A percentile compares a stretch with the other conserved stretches of the same genome.
Conservation (phyloP, 2,797 vertebrate genomes). For the Cheirogaleus major region DNA sequence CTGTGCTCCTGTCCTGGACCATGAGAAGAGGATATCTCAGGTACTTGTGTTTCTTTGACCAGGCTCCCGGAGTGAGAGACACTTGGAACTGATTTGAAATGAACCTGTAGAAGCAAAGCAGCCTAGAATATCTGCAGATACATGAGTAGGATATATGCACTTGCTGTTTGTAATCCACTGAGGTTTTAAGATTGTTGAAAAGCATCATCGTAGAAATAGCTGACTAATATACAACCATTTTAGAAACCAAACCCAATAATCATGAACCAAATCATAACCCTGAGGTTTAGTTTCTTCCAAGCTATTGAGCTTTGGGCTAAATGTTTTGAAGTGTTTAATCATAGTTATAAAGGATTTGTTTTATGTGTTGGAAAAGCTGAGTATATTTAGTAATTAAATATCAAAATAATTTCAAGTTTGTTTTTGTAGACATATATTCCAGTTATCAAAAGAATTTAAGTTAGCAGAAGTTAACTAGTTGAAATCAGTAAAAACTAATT, state of each 20-base stretch:
- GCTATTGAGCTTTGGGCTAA: neutral
- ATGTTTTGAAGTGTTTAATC: neutral
- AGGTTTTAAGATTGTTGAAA: neutral
- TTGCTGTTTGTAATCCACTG: neutral
- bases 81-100: neutral
- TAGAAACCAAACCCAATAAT: neutral
- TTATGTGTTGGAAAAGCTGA: neutral
- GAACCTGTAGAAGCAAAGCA: neutral
- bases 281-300: neutral
- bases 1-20: neutral
- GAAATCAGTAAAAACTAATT: neutral
- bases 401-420: neutral
- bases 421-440: neutral
- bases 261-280: neutral
- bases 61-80: neutral
- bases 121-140: neutral
- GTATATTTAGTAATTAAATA: neutral
- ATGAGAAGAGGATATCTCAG: neutral
- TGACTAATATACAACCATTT: neutral
- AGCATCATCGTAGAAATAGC: neutral
- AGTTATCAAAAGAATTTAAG: neutral
- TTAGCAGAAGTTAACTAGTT: neutral
- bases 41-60: neutral
- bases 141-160: neutral
- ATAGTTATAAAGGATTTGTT: neutral